These are phyloP conservation scores for Pemphigus obesinymphae DNA, from an alignment of 1,140 invertebrate species.

Conservation along the genomic window DNA sequence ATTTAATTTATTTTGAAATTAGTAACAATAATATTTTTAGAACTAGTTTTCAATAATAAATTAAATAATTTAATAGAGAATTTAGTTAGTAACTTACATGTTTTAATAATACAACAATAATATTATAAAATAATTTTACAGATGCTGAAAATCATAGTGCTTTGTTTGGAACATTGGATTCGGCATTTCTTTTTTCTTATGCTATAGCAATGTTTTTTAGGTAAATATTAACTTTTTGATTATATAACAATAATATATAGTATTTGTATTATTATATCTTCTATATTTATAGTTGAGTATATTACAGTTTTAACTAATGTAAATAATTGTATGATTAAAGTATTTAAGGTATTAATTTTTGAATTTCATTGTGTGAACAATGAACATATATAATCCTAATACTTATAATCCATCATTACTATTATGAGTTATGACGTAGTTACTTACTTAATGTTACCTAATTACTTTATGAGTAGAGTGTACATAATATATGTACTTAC, in stretches of 20 bases:
- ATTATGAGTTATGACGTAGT: too few relatives aligned
- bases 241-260: too few relatives aligned
- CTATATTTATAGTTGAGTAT: background rate
- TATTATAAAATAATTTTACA: constrained; percentile 52
- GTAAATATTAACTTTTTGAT: constrained; percentile 54
- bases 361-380: background rate
- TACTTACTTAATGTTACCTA: too few relatives aligned
- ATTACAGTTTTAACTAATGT: background rate
- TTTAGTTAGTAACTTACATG: background rate
- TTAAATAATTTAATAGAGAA: too few relatives aligned
- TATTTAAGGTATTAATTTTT: too few relatives aligned
- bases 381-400: too few relatives aligned
- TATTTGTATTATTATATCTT: background rate
- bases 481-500: too few relatives aligned
- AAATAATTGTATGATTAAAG: background rate
- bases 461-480: too few relatives aligned
- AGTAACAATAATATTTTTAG: background rate
- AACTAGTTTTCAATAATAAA: background rate
- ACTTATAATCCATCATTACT: too few relatives aligned
- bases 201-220: constrained; percentile 88
- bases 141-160: constrained; percentile 72
- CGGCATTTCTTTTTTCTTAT: constrained; percentile 88
- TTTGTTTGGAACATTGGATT: constrained; percentile 84
- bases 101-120: background rate
- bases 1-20: background rate